Evolutionary conservation across 2,113 vertebrate species (phyloP), one percentile per base, ranked within the genome.

Genomic region (Callipepla squamata): DNA sequence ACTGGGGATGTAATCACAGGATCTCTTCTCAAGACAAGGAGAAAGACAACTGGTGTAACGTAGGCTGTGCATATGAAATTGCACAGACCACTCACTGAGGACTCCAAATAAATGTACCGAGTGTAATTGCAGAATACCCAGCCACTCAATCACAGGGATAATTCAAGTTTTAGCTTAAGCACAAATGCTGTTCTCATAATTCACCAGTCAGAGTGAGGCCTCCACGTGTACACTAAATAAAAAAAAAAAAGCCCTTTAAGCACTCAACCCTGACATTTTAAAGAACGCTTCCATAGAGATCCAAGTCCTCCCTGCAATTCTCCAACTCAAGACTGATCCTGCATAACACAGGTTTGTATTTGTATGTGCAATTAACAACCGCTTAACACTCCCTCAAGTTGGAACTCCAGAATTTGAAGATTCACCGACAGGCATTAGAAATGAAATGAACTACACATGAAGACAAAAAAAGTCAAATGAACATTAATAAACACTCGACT

Each of bases 391-490:
- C 32, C 58, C 11, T 83, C 25, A 5, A 89, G n/a, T 4, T 80
- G 45, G 42, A 74, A 69, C 25, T 62, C 23, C n/a, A 77, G 47
- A 93, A 59, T 14, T 13, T 26, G 11, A 34, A 78, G 63, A 53
- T 5, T 2, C 4, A 3, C 7, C 15, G 21, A 72, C 10, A 15
- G 0, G 0, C 17, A 23, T 36, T 19, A 72, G 25, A 87, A 84
- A 3, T 17, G 19, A 72, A 62, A 80, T 9, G 32, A 48, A 45
- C 44, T 47, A 78, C 3, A 0, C 26, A 12, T n/a, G 0, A 0
- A 86, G 65, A 86, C 9, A 67, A n/a, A 7, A 82, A 22, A 8
- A 89, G 12, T n/a, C 58, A 30, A 32, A 55, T 2, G 3, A 90
- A 42, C 45, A 48, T 1, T 38, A 20, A 58, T 21, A 91, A 11